Evolutionary conservation across 2,888 invertebrate genomes (phyloP).

Genomic region (Scaptomyza cyrtandrae): DNA sequence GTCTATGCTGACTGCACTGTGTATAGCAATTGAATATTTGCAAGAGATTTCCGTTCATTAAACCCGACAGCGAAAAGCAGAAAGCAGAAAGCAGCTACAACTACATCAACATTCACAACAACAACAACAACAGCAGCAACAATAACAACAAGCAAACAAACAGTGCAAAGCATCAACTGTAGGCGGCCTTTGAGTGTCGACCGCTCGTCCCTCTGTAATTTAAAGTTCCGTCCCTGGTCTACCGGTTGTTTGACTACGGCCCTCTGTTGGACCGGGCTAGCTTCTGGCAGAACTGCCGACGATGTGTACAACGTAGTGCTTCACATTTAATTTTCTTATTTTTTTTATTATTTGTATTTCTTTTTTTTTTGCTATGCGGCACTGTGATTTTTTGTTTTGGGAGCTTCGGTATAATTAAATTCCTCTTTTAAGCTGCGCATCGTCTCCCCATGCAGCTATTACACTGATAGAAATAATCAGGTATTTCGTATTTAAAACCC

Average conservation of each 20-base stretch:
- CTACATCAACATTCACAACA: conserved; percentile 35
- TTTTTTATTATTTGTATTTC: background rate
- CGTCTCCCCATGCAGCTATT: conserved; percentile 3
- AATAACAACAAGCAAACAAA: conserved; percentile 9
- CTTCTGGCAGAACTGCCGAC: conserved; percentile 40
- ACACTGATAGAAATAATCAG: too few relatives aligned
- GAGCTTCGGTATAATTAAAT: conserved; percentile 54
- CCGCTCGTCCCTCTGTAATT: background rate
- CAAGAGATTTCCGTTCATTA: conserved; percentile 83
- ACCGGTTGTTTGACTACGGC: conserved; percentile 14
- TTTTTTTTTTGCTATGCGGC: background rate
- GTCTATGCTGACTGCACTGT: conserved; percentile 66
- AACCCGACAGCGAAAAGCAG: conserved; percentile 79
- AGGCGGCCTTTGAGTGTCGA: conserved; percentile 67
- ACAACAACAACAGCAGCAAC: conserved; percentile 26
- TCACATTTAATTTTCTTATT: conserved; percentile 47
- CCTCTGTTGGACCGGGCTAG: conserved; percentile 22
- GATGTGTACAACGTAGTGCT: conserved; percentile 46
- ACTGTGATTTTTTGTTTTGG: background rate
- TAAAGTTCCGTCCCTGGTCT: conserved; percentile 17
- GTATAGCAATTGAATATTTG: conserved; percentile 79
- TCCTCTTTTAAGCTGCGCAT: conserved; percentile 63
- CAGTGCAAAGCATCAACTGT: conserved; percentile 61
- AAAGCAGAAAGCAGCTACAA: conserved; percentile 56
- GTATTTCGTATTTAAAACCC: too few relatives aligned